Conservation (phyloP, 2,113 vertebrate species). For the Climacteris rufus region DNA sequence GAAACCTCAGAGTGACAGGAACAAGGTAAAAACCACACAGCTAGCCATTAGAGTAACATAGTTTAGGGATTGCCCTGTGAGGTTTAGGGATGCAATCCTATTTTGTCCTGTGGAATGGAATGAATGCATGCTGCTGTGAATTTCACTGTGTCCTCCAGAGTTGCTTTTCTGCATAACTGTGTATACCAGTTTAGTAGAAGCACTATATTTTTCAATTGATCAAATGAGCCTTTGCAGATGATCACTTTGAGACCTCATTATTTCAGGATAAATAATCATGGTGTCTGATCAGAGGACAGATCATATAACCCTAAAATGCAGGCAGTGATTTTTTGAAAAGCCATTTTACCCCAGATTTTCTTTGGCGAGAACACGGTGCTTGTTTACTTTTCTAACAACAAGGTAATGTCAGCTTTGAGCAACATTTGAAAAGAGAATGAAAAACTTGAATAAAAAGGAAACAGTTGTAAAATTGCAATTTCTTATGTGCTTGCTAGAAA, state of each 20-base stretch:
- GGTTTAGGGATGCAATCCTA: neutral
- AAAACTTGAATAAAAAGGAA: neutral
- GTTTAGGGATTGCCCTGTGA: neutral
- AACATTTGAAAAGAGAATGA: neutral
- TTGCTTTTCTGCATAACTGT: neutral
- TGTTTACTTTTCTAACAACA: neutral
- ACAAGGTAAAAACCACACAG: neutral
- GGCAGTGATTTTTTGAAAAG: neutral
- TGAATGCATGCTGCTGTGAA: neutral
- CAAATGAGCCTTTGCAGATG: neutral
- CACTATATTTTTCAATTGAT: neutral
- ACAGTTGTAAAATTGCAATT: neutral
- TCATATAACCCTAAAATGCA: neutral
- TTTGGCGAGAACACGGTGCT: fast-evolving
- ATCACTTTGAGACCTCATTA: neutral
- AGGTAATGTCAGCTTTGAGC: neutral
- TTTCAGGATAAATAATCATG: neutral
- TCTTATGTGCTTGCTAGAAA: neutral
- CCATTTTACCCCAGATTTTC: neutral
- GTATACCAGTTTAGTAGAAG: neutral
- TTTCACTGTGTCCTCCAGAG: neutral
- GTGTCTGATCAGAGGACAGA: neutral
- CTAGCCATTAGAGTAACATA: neutral
- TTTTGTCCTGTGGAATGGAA: neutral
- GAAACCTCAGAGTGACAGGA: neutral